Evolutionary conservation across 1,140 invertebrate species (phyloP).

Genomic region (Zaprionus tsacasi): DNA sequence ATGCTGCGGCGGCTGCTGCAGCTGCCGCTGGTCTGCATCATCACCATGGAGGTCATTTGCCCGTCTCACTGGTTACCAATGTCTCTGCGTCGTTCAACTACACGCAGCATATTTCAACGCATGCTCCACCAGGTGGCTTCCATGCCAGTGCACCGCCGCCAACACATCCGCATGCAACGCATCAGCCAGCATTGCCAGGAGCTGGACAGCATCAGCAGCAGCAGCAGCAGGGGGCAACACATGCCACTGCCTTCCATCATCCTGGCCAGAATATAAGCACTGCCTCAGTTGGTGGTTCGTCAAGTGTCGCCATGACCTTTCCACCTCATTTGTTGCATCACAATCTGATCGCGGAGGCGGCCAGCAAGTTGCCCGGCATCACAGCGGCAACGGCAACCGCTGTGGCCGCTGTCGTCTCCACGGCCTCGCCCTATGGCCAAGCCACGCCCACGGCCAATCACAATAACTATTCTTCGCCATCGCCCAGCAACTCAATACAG

Average conservation of each 20-base stretch:
- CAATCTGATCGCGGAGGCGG: constrained; percentile 79
- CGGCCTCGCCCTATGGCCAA: constrained; percentile 38
- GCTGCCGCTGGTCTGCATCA: constrained; percentile 67
- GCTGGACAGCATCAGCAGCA: constrained; percentile 27
- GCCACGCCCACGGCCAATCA: constrained; percentile 30
- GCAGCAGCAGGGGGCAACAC: constrained; percentile 22
- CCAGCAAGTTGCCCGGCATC: constrained; percentile 75
- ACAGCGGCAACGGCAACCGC: constrained; percentile 64
- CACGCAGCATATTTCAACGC: constrained; percentile 83
- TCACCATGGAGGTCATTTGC: constrained; percentile 68
- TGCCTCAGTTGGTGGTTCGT: constrained; percentile 29
- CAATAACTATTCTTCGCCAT: constrained; percentile 78
- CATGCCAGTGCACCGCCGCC: constrained; percentile 27
- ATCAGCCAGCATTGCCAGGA: constrained; percentile 47
- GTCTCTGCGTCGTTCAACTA: constrained; percentile 83
- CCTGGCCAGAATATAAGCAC: constrained; percentile 53
- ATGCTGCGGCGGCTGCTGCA: constrained; percentile 67
- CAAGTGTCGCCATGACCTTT: constrained; percentile 85
- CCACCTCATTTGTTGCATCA: constrained; percentile 86
- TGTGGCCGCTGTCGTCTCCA: constrained; percentile 68
- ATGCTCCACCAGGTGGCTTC: constrained; percentile 51
- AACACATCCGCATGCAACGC: constrained; percentile 31
- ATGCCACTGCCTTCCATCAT: constrained; percentile 68
- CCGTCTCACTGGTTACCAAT: constrained; percentile 79
- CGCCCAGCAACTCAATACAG: constrained; percentile 80